Conservation (phyloP, 2,888 invertebrate genomes). For the Melieria crassipennis region DNA sequence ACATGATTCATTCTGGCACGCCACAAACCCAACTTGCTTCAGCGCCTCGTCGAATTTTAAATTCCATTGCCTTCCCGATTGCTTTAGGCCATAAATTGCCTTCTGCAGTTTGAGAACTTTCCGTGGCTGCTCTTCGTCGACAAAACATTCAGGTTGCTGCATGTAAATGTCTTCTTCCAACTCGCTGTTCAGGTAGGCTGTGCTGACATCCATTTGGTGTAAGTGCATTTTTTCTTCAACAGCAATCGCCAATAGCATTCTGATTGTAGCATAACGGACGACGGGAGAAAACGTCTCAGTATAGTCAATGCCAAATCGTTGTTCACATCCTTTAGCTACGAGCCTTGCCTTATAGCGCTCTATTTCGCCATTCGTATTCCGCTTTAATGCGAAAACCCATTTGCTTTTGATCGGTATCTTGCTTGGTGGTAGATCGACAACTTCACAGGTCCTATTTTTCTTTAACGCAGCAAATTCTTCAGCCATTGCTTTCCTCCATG, state of each 20-base stretch:
- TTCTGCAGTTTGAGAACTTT: slow-evolving; percentile 40
- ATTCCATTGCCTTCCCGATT: slow-evolving; percentile 43
- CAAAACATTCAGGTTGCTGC: slow-evolving; percentile 35
- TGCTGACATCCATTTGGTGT: slow-evolving; percentile 39
- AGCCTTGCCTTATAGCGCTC: slow-evolving; percentile 37
- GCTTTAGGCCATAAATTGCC: slow-evolving; percentile 45
- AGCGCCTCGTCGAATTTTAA: slow-evolving; percentile 27
- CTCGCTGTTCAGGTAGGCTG: slow-evolving; percentile 37
- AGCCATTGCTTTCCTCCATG: slow-evolving; percentile 32
- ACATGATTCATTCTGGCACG: slow-evolving; percentile 38
- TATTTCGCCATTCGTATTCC: slow-evolving; percentile 35
- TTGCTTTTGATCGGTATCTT: slow-evolving; percentile 30
- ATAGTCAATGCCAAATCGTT: slow-evolving; percentile 30
- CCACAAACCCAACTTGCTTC: slow-evolving; percentile 24
- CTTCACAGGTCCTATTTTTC: slow-evolving; percentile 32
- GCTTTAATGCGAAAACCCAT: slow-evolving; percentile 35
- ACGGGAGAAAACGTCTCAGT: slow-evolving; percentile 39
- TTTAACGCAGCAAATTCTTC: slow-evolving; percentile 30
- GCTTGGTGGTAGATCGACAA: slow-evolving; percentile 26
- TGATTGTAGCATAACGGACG: slow-evolving; percentile 18
- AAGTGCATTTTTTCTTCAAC: slow-evolving; percentile 32
- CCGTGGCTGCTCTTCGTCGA: slow-evolving; percentile 19
- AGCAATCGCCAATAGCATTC: slow-evolving; percentile 36
- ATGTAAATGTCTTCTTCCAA: slow-evolving; percentile 38
- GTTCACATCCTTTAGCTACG: slow-evolving; percentile 36